phyloP scores from a whole-genome alignment of 2,888 invertebrate genomes.

The Charanyca ferruginea region DNA sequence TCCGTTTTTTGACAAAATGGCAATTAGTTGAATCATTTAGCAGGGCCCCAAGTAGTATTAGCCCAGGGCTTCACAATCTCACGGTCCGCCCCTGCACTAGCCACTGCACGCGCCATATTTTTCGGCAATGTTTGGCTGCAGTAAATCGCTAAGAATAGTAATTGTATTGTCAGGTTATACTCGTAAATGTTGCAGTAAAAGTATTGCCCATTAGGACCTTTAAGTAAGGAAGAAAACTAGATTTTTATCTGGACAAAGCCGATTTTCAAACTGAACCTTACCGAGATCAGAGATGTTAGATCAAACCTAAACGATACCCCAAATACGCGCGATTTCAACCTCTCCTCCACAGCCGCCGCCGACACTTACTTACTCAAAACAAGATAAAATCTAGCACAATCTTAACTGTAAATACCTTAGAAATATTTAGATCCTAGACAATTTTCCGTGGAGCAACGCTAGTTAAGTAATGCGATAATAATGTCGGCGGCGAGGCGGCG shows the following conservation, averaged over 20 bases:
- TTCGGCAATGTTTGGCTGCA: too few relatives aligned
- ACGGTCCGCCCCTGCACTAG: too few relatives aligned
- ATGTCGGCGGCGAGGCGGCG: slow-evolving; percentile 68
- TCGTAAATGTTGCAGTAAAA: too few relatives aligned
- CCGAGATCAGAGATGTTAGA: slow-evolving; percentile 19
- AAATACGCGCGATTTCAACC: slow-evolving; percentile 17
- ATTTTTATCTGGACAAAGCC: neutral
- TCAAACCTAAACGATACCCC: slow-evolving; percentile 46
- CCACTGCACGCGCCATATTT: too few relatives aligned
- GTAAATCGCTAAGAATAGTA: too few relatives aligned
- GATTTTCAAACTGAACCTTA: slow-evolving; percentile 7
- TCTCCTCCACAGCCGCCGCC: neutral
- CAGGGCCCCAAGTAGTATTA: too few relatives aligned
- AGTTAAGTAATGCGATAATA: slow-evolving; percentile 74
- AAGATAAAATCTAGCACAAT: slow-evolving; percentile 58
- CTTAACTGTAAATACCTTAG: slow-evolving; percentile 62
- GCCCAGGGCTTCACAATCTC: too few relatives aligned
- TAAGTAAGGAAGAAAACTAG: too few relatives aligned
- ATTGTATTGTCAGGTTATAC: too few relatives aligned
- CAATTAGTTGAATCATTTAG: too few relatives aligned
- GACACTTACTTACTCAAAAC: slow-evolving; percentile 34
- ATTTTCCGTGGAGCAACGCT: slow-evolving; percentile 62
- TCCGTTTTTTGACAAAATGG: too few relatives aligned
- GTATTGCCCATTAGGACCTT: too few relatives aligned
- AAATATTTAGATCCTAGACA: slow-evolving; percentile 63